phyloP scores from a whole-genome alignment of 2,113 vertebrate genomes.

The Grantiella picta region DNA sequence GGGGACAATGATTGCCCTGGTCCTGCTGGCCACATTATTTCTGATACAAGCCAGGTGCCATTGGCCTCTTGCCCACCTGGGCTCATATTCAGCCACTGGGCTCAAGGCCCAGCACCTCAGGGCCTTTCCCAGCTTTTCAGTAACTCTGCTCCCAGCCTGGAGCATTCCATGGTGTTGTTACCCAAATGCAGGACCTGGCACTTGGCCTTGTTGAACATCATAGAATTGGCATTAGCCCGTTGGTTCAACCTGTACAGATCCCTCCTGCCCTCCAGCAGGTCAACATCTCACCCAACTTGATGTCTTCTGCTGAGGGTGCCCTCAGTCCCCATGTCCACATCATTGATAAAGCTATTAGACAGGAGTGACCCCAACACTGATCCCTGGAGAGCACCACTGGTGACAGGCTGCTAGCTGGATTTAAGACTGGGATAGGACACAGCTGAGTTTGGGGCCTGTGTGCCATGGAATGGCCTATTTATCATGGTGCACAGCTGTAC shows the following conservation, averaged over 20 bases:
- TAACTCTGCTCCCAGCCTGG: background rate
- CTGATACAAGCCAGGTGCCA: background rate
- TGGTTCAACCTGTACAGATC: background rate
- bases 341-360: background rate
- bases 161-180: background rate
- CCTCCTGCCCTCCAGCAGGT: background rate
- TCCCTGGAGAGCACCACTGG: background rate
- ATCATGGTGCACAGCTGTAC: rapidly evolving
- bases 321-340: rapidly evolving
- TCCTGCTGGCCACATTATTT: background rate
- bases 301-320: background rate
- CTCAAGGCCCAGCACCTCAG: background rate
- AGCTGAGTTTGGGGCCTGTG: background rate
- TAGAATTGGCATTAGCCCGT: background rate
- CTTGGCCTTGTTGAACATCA: background rate
- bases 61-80: background rate
- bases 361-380: background rate
- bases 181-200: background rate
- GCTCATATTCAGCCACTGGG: background rate
- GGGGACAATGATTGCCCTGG: background rate
- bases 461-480: background rate
- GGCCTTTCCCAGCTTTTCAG: background rate
- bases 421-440: background rate
- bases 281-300: rapidly evolving
- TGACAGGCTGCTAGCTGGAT: background rate